phyloP scores from a whole-genome alignment of 2,113 vertebrate species.

The Leucopsar rothschildi region DNA sequence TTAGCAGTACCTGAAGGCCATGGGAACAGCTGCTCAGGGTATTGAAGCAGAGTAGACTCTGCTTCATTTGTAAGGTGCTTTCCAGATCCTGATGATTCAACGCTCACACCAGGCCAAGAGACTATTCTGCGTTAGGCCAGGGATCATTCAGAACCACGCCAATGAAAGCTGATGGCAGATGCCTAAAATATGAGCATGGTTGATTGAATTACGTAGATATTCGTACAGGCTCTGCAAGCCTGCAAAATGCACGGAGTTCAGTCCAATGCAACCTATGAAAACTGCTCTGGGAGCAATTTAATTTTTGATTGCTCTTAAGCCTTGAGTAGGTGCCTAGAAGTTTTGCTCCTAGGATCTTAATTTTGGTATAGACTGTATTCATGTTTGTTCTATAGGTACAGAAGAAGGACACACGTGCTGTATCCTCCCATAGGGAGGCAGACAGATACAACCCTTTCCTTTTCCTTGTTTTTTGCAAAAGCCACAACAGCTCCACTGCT shows the following conservation, averaged over 20 bases:
- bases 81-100: not conserved
- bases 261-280: rapidly evolving
- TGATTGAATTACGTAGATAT: not conserved
- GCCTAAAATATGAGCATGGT: not conserved
- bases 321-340: not conserved
- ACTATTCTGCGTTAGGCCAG: not conserved
- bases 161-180: rapidly evolving
- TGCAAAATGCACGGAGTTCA: not conserved
- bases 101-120: not conserved
- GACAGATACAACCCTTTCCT: not conserved
- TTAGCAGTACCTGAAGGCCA: not conserved
- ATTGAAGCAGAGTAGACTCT: not conserved
- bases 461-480: not conserved
- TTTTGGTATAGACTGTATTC: not conserved
- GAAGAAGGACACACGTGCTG: not conserved
- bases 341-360: not conserved
- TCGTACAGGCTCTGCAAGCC: not conserved
- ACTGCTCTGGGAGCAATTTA: not conserved
- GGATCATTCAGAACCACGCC: not conserved
- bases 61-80: not conserved
- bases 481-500: not conserved
- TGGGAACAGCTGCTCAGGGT: not conserved
- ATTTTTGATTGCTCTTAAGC: not conserved
- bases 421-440: not conserved
- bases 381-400: not conserved